Evolutionary conservation across 2,797 vertebrate species (phyloP).

Genomic region (Sparidentex hasta): DNA sequence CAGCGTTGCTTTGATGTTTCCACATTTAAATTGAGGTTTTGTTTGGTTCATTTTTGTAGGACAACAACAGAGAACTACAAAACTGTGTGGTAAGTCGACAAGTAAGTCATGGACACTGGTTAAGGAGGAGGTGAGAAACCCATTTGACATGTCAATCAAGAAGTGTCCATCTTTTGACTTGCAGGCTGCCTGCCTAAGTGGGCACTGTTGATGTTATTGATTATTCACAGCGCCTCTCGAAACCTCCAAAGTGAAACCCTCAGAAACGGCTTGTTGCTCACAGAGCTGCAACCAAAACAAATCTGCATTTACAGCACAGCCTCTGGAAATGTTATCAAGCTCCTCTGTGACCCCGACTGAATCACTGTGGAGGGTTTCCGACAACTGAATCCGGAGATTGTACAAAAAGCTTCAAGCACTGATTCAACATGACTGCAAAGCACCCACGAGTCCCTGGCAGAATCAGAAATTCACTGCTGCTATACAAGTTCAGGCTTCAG

Average conservation of each 20-base stretch:
- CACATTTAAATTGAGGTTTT: neutral
- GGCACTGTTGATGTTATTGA: conserved; percentile 31
- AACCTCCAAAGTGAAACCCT: conserved; percentile 20
- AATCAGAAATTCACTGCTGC: conserved; percentile 7
- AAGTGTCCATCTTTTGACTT: conserved; percentile 22
- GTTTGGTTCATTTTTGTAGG: neutral
- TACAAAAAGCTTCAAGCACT: conserved; percentile 21
- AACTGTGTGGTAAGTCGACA: neutral
- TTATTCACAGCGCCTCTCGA: conserved; percentile 32
- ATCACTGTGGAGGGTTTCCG: conserved; percentile 13
- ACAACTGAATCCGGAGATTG: conserved; percentile 40
- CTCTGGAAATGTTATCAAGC: conserved; percentile 31
- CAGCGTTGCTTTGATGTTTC: neutral
- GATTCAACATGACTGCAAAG: conserved; percentile 35
- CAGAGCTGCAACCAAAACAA: conserved; percentile 37
- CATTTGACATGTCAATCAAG: conserved; percentile 16
- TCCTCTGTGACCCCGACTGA: conserved; percentile 28
- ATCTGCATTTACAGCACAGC: conserved; percentile 45
- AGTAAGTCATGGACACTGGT: neutral
- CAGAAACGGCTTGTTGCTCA: conserved; percentile 5
- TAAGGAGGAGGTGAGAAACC: conserved; percentile 15
- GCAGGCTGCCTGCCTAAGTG: conserved; percentile 4
- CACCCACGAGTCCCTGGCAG: conserved; percentile 1
- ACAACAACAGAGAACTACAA: neutral
- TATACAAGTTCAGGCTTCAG: conserved; percentile 1